Conservation (phyloP, 2,797 vertebrate species). For the Rhinogobio ventralis region DNA sequence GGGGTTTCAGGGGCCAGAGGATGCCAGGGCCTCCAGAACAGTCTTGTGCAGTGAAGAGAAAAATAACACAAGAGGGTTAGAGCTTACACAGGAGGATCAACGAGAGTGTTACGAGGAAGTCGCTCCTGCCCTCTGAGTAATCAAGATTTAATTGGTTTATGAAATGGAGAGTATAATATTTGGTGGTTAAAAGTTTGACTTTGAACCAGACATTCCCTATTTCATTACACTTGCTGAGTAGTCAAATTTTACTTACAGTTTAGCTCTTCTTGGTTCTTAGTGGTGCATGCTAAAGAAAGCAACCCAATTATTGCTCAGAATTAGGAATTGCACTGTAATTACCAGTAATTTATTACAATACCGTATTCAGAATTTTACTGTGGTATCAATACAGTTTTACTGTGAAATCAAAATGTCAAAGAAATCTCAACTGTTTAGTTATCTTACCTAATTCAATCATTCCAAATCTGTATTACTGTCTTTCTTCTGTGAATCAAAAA, state of each 20-base stretch:
- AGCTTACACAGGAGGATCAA: conserved; percentile 39
- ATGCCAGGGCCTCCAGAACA: conserved; percentile 52
- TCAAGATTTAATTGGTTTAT: conserved; percentile 40
- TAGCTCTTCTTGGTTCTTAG: neutral
- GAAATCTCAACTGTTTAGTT: neutral
- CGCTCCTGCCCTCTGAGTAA: conserved; percentile 39
- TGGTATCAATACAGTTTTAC: neutral
- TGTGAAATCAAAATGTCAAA: conserved; percentile 1
- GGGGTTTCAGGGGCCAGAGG: conserved; percentile 44
- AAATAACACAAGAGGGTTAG: conserved; percentile 30
- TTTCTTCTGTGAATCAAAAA: neutral
- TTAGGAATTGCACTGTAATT: neutral
- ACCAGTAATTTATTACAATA: neutral
- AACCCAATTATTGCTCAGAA: neutral
- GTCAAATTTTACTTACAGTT: conserved; percentile 7
- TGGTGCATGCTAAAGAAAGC: neutral
- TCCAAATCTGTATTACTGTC: too few species aligned
- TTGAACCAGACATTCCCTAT: conserved; percentile 6
- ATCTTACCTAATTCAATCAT: neutral
- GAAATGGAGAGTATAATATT: conserved; percentile 26
- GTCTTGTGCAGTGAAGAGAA: conserved; percentile 51
- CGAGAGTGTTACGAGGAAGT: conserved; percentile 30
- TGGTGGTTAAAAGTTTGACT: conserved; percentile 10
- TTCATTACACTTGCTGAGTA: neutral
- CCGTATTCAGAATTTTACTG: neutral